A percentile compares a stretch with the other conserved stretches of the same genome.
phyloP scores from a whole-genome alignment of 2,888 invertebrate species.

The Ormyrus thymus region DNA sequence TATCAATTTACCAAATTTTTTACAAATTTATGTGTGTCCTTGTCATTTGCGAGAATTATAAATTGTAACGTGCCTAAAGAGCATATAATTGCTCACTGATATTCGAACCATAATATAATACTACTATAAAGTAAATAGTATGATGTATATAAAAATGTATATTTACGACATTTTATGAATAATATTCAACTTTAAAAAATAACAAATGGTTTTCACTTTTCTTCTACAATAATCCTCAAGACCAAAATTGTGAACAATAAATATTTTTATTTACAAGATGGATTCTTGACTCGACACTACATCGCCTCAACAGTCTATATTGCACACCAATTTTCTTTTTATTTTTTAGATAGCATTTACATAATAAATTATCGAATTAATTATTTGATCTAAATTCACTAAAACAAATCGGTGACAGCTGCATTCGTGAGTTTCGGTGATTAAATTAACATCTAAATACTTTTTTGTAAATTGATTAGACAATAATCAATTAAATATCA shows the following conservation, averaged over 20 bases:
- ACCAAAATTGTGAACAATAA: conserved; percentile 62
- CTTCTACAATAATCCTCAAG: neutral
- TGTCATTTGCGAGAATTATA: conserved; percentile 51
- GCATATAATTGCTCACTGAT: conserved; percentile 54
- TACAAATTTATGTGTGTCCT: conserved; percentile 52
- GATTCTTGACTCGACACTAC: conserved; percentile 42
- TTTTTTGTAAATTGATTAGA: too few relatives aligned
- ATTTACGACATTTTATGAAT: conserved; percentile 47
- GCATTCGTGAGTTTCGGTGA: conserved; percentile 5
- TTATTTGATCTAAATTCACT: conserved; percentile 44
- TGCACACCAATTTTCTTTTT: conserved; percentile 26
- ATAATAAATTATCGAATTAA: conserved; percentile 49
- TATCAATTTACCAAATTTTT: conserved; percentile 55
- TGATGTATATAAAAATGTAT: conserved; percentile 57
- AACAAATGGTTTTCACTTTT: conserved; percentile 30
- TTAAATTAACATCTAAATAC: conserved; percentile 4
- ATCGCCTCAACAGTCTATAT: conserved; percentile 24
- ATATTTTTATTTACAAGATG: conserved; percentile 68
- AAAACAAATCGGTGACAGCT: conserved; percentile 31
- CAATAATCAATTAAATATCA: conserved; percentile 14
- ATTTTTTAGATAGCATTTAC: conserved; percentile 38
- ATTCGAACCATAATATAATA: conserved; percentile 55
- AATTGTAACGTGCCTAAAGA: conserved; percentile 55
- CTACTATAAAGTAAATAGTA: conserved; percentile 53
- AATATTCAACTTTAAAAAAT: conserved; percentile 55